phyloP scores from a whole-genome alignment of 1,140 invertebrate genomes.

The Pectinophora gossypiella region DNA sequence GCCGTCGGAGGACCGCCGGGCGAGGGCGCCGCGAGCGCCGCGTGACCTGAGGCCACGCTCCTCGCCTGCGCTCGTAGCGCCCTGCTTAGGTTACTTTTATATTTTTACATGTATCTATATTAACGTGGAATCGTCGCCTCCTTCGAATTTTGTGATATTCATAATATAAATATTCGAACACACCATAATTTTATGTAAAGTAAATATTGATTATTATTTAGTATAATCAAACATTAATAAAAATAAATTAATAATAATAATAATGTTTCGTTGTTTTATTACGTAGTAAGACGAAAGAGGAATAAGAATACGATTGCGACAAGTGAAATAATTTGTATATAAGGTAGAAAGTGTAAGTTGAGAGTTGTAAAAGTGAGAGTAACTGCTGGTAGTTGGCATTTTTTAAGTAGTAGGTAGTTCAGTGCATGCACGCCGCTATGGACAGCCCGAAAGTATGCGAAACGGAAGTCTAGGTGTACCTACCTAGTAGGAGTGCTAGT shows the following conservation, averaged over 20 bases:
- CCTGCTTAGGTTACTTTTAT: conserved; percentile 41
- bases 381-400: too few species aligned
- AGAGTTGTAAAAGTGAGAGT: too few species aligned
- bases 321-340: too few species aligned
- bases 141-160: conserved; percentile 73
- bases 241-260: conserved; percentile 43
- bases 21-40: conserved; percentile 54
- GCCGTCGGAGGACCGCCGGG: conserved; percentile 70
- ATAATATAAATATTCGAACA: conserved; percentile 68
- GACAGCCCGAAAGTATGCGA: too few species aligned
- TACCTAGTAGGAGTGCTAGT: too few species aligned
- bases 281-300: too few species aligned
- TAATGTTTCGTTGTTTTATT: conserved; percentile 17
- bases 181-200: conserved; percentile 67
- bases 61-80: conserved; percentile 52
- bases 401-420: too few species aligned
- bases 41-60: conserved; percentile 16
- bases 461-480: too few species aligned
- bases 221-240: conserved; percentile 53
- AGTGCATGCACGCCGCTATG: too few species aligned
- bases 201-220: conserved; percentile 56
- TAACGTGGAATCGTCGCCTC: conserved; percentile 60
- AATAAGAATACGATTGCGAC: too few species aligned
- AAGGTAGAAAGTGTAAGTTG: too few species aligned
- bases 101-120: conserved; percentile 41